Evolutionary conservation across 1,140 invertebrate species (phyloP).

Genomic region (Papilio machaon): DNA sequence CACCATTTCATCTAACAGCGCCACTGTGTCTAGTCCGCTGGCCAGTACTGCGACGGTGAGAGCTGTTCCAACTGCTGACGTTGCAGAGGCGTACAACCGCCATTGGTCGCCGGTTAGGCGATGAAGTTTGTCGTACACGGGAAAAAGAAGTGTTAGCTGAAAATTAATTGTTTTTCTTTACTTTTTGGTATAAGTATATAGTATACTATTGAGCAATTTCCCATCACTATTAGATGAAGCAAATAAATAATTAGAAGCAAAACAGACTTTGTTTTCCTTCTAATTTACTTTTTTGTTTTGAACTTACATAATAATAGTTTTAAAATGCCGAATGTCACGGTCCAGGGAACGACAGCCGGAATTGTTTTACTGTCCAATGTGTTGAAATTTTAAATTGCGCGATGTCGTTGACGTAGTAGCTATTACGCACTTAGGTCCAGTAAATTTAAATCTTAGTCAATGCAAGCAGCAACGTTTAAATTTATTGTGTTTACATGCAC

Average conservation of each 20-base stretch:
- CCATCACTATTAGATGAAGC: too few relatives aligned
- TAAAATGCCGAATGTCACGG: slow-evolving; percentile 14
- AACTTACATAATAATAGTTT: slow-evolving; percentile 4
- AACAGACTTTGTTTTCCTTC: too few relatives aligned
- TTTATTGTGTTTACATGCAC: too few relatives aligned
- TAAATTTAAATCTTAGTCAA: not conserved
- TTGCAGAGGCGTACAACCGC: slow-evolving; percentile 65
- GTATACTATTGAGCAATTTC: too few relatives aligned
- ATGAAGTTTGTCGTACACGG: slow-evolving; percentile 70
- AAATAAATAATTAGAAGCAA: too few relatives aligned
- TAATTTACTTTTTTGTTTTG: too few relatives aligned
- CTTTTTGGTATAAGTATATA: not conserved
- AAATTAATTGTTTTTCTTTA: slow-evolving; percentile 41
- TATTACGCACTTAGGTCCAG: not conserved
- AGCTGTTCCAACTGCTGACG: slow-evolving; percentile 67
- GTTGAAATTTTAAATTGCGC: slow-evolving; percentile 26
- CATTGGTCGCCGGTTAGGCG: slow-evolving; percentile 65
- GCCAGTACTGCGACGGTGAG: slow-evolving; percentile 66
- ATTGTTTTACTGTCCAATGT: slow-evolving; percentile 22
- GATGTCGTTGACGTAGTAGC: slow-evolving; percentile 13
- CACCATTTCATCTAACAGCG: slow-evolving; percentile 64
- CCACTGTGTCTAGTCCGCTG: slow-evolving; percentile 57
- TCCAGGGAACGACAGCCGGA: not conserved
- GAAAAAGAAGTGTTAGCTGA: slow-evolving; percentile 69
- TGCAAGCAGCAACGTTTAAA: not conserved